phyloP scores from a whole-genome alignment of 2,113 vertebrate species.

The Himantopus leucocephalus region DNA sequence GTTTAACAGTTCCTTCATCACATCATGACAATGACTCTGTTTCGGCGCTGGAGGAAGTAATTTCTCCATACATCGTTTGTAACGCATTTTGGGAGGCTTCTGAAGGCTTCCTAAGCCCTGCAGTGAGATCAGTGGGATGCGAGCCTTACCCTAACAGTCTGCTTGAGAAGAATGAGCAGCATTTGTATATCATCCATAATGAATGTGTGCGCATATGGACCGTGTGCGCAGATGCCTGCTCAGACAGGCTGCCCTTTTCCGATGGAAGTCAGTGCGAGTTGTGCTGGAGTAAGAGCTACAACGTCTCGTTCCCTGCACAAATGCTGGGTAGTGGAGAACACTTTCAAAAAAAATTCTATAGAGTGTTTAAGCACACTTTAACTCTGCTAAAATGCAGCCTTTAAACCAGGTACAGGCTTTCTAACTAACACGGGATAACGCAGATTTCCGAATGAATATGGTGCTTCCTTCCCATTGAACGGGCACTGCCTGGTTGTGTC shows the following conservation, averaged over 20 bases:
- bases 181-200: not conserved
- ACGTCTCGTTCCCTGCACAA: fast-evolving
- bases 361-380: not conserved
- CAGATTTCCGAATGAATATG: not conserved
- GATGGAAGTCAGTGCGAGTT: not conserved
- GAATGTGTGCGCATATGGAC: not conserved
- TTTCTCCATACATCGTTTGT: not conserved
- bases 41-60: not conserved
- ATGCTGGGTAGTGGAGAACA: not conserved
- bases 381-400: not conserved
- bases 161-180: not conserved
- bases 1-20: slow-evolving; percentile 27
- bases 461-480: not conserved
- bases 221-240: not conserved
- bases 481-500: not conserved
- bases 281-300: fast-evolving
- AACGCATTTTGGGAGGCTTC: not conserved
- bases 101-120: not conserved
- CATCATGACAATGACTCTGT: not conserved
- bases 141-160: not conserved
- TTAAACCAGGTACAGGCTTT: not conserved
- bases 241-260: not conserved
- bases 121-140: not conserved
- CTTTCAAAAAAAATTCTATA: fast-evolving
- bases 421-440: fast-evolving